Evolutionary conservation across 53 echinoderm and acorn worm genomes (phyloP).

Genomic region (Luidia sarsii): DNA sequence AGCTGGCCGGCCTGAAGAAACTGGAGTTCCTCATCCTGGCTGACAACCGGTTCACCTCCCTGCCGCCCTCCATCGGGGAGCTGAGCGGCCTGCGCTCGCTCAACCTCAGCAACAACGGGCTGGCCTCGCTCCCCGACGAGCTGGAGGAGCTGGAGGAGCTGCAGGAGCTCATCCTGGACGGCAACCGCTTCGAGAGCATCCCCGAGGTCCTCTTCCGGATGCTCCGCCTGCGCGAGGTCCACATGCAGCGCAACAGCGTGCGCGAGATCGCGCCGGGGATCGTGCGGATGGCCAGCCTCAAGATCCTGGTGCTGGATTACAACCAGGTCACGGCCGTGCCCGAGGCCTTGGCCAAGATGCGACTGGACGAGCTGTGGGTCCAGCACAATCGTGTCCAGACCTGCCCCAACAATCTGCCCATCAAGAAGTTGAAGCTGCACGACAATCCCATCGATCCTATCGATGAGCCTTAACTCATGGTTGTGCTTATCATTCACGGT

Average conservation of each 20-base stretch:
- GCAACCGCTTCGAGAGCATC: conserved; percentile 76
- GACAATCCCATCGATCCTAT: conserved; percentile 42
- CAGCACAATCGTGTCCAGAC: conserved; percentile 73
- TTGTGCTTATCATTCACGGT: background rate
- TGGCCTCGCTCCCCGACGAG: conserved; percentile 69
- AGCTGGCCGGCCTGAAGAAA: conserved; percentile 73
- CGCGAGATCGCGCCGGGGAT: conserved; percentile 67
- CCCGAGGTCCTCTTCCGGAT: conserved; percentile 76
- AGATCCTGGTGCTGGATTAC: conserved; percentile 73
- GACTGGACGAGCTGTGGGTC: conserved; percentile 82
- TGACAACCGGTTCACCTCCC: conserved; percentile 67
- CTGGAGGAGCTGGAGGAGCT: conserved; percentile 79
- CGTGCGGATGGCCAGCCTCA: conserved; percentile 70
- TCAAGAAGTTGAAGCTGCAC: conserved; percentile 67
- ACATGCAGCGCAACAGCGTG: conserved; percentile 79
- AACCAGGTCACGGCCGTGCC: conserved; percentile 81
- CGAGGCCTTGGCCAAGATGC: conserved; percentile 59
- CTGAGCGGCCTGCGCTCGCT: conserved; percentile 76
- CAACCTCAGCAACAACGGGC: conserved; percentile 77
- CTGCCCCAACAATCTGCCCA: conserved; percentile 67
- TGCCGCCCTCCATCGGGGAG: conserved; percentile 76
- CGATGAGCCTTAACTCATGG: background rate
- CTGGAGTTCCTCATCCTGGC: conserved; percentile 81
- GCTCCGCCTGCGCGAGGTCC: conserved; percentile 69
- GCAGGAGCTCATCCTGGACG: conserved; percentile 83